Evolutionary conservation across 2,797 vertebrate species (phyloP), one percentile per base, ranked within the genome.

Genomic region (Pitangus sulphuratus): DNA sequence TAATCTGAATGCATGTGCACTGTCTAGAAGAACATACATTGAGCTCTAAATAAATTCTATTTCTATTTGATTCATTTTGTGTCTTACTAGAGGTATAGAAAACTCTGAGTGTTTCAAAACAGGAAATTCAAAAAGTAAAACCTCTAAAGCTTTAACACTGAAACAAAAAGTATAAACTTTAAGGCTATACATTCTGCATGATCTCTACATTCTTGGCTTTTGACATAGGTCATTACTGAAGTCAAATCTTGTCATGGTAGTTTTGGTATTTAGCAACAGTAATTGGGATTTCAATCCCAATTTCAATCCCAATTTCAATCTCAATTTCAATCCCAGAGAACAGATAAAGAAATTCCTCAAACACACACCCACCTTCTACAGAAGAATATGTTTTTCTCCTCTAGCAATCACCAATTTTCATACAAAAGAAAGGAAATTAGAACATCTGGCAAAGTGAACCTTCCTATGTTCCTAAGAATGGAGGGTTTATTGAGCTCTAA

Each of bases 361-460:
- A 69, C 19, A 33, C 14, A 48, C 4, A 15, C 17, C 24, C 25
- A 77, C 25, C 54, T 80, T 76, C 54, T 57, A 54, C 1, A 1
- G 82, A 94, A 86, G 76, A 86, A 79, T 72, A 65, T 6, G 22
- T 53, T 66, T 57, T 86, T n/a, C 30, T 86, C 69, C 35, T 87
- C 69, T 74, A 78, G 60, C 37, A 94, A 44, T 37, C 87, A 66
- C 35, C 61, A 45, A n/a, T 62, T 90, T 86, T 89, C 66, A 64
- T 86, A 65, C 50, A 80, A 77, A 89, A 83, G 47, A 92, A 86
- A 89, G 89, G 94, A 94, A 94, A 91, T 90, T 50, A 57, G 44
- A 96, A 95, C 87, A 93, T 92, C 93, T 95, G 86, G 91, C 28
- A 78, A 74, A 84, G 37, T 24, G 33, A 81, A 84, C 69, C 90